phyloP scores from a whole-genome alignment of 1,140 invertebrate species.

The Olivierus martensii region DNA sequence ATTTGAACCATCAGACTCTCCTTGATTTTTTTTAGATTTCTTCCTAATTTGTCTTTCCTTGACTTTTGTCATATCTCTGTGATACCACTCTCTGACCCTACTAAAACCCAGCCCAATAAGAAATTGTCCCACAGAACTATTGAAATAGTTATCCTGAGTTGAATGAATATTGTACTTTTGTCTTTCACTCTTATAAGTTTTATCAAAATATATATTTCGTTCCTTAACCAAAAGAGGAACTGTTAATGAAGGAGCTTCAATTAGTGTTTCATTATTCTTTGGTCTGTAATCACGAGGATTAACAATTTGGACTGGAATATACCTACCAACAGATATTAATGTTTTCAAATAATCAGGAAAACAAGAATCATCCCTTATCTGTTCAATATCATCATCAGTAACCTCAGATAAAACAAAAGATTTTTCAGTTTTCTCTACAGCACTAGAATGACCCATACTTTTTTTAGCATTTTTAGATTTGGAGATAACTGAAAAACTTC shows the following conservation, averaged over 20 bases:
- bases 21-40: slow-evolving; percentile 16
- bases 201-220: slow-evolving; percentile 13
- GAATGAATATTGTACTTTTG: slow-evolving; percentile 2
- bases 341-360: slow-evolving; percentile 17
- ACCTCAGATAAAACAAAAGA: slow-evolving; percentile 12
- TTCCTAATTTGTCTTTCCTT: slow-evolving; percentile 57
- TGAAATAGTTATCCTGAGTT: slow-evolving; percentile 46
- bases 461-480: slow-evolving; percentile 3
- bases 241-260: slow-evolving; percentile 22
- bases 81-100: slow-evolving; percentile 82
- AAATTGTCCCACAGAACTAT: slow-evolving; percentile 75
- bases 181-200: slow-evolving; percentile 7
- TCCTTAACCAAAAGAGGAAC: slow-evolving; percentile 23
- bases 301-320: slow-evolving; percentile 17
- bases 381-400: slow-evolving; percentile 12
- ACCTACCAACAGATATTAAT: slow-evolving; percentile 13
- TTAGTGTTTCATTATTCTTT: slow-evolving; percentile 17
- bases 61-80: slow-evolving; percentile 71
- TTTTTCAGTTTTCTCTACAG: neutral
- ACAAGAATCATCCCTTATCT: neutral
- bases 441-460: neutral
- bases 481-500: neutral
- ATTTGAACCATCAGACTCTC: slow-evolving; percentile 47
- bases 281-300: slow-evolving; percentile 13
- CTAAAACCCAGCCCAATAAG: slow-evolving; percentile 83